Evolutionary conservation across 2,888 invertebrate species (phyloP).

Genomic region (Troilus luridus): DNA sequence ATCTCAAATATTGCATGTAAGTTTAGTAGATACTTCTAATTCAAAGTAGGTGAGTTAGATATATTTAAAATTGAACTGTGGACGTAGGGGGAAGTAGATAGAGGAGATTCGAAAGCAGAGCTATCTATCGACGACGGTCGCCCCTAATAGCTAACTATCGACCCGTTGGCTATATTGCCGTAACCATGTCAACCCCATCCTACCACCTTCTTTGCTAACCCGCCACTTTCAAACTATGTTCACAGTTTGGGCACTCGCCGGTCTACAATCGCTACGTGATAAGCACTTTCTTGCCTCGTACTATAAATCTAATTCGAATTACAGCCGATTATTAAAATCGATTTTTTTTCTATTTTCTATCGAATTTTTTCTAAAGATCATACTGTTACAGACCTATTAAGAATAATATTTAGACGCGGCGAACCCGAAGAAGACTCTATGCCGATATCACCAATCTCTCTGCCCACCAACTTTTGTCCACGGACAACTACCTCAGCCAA

Average conservation of each 20-base stretch:
- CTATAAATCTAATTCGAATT: background rate
- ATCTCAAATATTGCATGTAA: too few relatives aligned
- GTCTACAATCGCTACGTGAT: background rate
- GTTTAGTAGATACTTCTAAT: background rate
- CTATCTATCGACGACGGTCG: background rate
- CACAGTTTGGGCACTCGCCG: background rate
- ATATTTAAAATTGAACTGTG: background rate
- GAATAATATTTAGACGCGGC: too few relatives aligned
- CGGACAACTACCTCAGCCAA: too few relatives aligned
- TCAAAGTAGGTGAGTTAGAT: background rate
- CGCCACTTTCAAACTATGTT: conserved; percentile 13
- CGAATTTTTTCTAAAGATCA: too few relatives aligned
- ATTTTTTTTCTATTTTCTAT: too few relatives aligned
- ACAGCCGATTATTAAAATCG: background rate
- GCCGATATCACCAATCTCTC: too few relatives aligned
- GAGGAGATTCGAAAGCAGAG: background rate
- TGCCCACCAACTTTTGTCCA: too few relatives aligned
- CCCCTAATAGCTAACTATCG: background rate
- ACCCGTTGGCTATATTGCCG: background rate
- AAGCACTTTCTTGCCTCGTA: background rate
- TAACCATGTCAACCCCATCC: background rate
- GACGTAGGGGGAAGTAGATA: background rate
- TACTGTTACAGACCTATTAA: too few relatives aligned
- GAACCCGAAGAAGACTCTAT: too few relatives aligned
- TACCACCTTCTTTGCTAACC: background rate